Evolutionary conservation across 2,888 invertebrate species (phyloP).

Genomic region (Luperina testacea): DNA sequence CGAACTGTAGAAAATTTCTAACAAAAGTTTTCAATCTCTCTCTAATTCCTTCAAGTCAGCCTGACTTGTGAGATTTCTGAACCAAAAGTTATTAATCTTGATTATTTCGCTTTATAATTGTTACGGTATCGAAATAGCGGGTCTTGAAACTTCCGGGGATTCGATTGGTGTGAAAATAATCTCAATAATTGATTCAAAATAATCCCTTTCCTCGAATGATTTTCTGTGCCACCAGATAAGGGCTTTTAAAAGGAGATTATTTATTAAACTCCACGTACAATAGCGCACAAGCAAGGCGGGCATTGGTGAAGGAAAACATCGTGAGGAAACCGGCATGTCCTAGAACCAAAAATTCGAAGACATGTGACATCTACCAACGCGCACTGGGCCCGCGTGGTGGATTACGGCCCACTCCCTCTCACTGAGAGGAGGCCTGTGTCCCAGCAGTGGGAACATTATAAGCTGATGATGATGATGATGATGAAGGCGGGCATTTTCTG

Average conservation of each 20-base stretch:
- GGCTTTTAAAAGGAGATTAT: not conserved
- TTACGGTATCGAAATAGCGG: slow-evolving; percentile 2
- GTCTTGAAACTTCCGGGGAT: not conserved
- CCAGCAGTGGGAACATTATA: no score
- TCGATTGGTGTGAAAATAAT: slow-evolving; percentile 6
- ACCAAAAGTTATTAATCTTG: slow-evolving; percentile 53
- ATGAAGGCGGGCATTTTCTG: no score
- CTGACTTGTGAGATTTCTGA: slow-evolving; percentile 27
- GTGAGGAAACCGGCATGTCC: no score
- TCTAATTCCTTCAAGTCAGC: slow-evolving; percentile 23
- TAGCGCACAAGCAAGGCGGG: no score
- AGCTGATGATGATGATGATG: no score
- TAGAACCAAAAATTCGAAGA: no score
- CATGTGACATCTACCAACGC: no score
- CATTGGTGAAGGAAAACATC: no score
- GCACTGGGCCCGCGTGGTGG: no score
- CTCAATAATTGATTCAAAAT: slow-evolving; percentile 34
- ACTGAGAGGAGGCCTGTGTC: no score
- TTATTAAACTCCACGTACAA: not conserved
- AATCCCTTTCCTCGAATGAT: not conserved
- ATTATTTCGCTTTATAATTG: slow-evolving; percentile 35
- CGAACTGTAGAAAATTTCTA: slow-evolving; percentile 16
- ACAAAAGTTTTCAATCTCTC: slow-evolving; percentile 51
- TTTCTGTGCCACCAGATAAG: not conserved
- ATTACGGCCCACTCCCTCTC: no score